Percentiles rank a stretch among this genome's conserved stretches.
Evolutionary conservation across 2,797 vertebrate genomes (phyloP).

Genomic region (Oreochromis grahami): DNA sequence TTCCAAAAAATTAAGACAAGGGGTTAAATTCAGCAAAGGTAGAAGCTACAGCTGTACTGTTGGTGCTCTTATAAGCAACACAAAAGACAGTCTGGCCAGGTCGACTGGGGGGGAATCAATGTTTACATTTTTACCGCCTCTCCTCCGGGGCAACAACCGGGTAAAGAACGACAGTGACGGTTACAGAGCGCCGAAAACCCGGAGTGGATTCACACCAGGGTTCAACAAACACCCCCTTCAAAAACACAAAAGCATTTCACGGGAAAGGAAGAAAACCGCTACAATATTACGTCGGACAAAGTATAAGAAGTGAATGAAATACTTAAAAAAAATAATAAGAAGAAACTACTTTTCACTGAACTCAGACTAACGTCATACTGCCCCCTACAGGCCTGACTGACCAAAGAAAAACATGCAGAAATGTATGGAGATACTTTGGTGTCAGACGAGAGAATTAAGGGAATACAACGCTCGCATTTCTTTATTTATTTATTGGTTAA

Average conservation of each 20-base stretch:
- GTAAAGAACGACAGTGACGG: neutral
- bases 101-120: neutral
- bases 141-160: slow-evolving; percentile 37
- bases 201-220: slow-evolving; percentile 5
- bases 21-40: fast-evolving
- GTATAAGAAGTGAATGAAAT: neutral
- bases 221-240: neutral
- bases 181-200: slow-evolving; percentile 17
- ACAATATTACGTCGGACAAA: fast-evolving
- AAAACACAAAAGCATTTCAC: neutral
- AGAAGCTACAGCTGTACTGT: neutral
- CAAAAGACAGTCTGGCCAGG: too few relatives aligned
- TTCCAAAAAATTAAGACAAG: neutral
- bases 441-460: neutral
- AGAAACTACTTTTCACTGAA: neutral
- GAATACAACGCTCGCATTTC: neutral
- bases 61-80: neutral
- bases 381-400: slow-evolving; percentile 39
- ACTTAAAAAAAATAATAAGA: neutral
- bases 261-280: fast-evolving
- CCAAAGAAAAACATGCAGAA: neutral
- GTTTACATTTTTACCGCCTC: slow-evolving; percentile 76
- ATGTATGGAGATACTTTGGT: neutral
- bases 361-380: neutral
- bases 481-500: neutral